Conservation (phyloP, 2,113 vertebrate species). For the Zosterops lateralis region DNA sequence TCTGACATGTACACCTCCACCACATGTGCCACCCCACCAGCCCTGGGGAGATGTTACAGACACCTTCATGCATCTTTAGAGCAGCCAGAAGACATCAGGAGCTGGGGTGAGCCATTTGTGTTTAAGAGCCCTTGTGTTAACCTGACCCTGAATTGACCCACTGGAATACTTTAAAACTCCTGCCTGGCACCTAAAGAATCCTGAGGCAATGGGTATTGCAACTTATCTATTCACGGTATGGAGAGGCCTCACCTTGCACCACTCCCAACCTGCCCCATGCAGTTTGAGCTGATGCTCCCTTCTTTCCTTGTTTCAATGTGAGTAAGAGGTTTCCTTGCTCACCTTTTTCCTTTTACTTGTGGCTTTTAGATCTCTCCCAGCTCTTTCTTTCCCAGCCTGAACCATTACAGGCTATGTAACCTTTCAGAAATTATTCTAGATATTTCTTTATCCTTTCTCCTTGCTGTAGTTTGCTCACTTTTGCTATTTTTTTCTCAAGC, state of each 20-base stretch:
- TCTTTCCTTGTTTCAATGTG: neutral
- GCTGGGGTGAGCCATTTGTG: neutral
- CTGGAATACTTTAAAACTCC: neutral
- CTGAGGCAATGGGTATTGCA: neutral
- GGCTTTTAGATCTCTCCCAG: neutral
- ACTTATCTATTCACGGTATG: rapidly evolving
- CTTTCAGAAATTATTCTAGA: neutral
- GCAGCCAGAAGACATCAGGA: neutral
- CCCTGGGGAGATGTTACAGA: rapidly evolving
- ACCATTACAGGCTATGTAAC: neutral
- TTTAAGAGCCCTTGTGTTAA: neutral
- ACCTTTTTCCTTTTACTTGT: neutral
- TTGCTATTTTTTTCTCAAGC: neutral
- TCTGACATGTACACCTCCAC: neutral
- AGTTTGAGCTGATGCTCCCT: neutral
- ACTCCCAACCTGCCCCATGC: neutral
- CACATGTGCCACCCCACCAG: neutral
- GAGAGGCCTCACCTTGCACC: neutral
- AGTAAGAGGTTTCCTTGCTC: neutral
- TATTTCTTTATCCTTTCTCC: neutral
- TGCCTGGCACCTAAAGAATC: neutral
- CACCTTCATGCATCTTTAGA: neutral
- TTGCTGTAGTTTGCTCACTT: neutral
- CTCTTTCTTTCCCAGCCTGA: neutral
- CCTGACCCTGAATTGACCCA: neutral